phyloP scores from a whole-genome alignment of 2,797 vertebrate genomes.

The Anguilla anguilla region DNA sequence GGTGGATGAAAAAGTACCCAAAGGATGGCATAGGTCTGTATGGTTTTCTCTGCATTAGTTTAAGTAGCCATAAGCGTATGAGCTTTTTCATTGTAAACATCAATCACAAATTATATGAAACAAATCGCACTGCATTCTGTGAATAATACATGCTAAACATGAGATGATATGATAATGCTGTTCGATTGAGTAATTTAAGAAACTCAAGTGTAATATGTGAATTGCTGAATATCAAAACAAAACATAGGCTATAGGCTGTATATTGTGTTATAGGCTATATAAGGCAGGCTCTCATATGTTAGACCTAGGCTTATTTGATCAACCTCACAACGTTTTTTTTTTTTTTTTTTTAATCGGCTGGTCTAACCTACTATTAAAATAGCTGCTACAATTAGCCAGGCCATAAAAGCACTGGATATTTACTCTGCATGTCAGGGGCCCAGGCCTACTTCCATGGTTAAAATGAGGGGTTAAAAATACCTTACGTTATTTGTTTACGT shows the following conservation, averaged over 20 bases:
- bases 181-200: neutral
- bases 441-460: neutral
- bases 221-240: neutral
- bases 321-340: neutral
- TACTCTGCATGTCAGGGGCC: neutral
- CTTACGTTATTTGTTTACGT: neutral
- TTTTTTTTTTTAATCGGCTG: neutral
- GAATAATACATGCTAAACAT: neutral
- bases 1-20: neutral
- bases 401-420: neutral
- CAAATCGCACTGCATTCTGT: neutral
- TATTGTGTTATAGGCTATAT: neutral
- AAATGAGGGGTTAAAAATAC: neutral
- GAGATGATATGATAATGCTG: neutral
- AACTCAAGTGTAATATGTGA: neutral
- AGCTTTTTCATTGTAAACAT: neutral
- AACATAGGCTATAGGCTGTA: neutral
- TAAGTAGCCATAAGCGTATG: neutral
- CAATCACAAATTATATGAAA: neutral
- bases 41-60: neutral
- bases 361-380: neutral
- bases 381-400: neutral
- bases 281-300: neutral
- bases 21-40: neutral
- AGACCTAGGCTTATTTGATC: neutral